Base-by-base conservation (phyloP, 1,140 invertebrate species). In the Globodera rostochiensis region DNA sequence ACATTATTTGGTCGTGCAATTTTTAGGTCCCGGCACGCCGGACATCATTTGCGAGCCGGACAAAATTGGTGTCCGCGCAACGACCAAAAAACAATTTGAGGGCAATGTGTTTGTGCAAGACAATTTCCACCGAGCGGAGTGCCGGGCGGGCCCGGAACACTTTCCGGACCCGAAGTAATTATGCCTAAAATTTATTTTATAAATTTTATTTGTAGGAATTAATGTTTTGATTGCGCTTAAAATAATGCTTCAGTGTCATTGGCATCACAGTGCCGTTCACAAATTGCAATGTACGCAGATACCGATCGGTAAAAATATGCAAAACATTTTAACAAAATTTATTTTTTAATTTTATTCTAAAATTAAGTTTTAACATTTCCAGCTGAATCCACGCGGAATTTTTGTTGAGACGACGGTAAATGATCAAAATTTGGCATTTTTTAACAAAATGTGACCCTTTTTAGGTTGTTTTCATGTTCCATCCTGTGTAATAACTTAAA, bases 81-180 rank as follows among this genome's bases (percentile, higher is more conserved):
- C 86, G 3, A 89, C 88, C 21, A 90, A 90, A 70, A 87, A 90
- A 71, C 88, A 87, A n/a, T 89, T 89, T 77, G 88, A 89, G 53
- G 88, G 88, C 8, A 87, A 84, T 81, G 88, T 89, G 21, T 89
- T 89, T 75, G 88, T 90, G 21, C 83, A 84, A 74, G 89, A 89
- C 77, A 88, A 89, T 76, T 89, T 89, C 74, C 86, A 89, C 57
- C 85, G 88, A 15, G 81, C 83, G 67, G 88, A 90, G 60, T 89
- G 88, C 77, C 78, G 88, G 46, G 87, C 87, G 11, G 88, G 88
- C 3, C 86, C 88, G 21, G 88, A 89, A 76, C 77, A 88, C 46
- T 89, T 89, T 78, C 36, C 84, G 45, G 89, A 89, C 76, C 83
- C 88, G 0, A 85, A 82, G 77, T 78, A 71, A 1, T 45, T 36